phyloP scores from a whole-genome alignment of 2,113 vertebrate species.

The Clarias macrocephalus region DNA sequence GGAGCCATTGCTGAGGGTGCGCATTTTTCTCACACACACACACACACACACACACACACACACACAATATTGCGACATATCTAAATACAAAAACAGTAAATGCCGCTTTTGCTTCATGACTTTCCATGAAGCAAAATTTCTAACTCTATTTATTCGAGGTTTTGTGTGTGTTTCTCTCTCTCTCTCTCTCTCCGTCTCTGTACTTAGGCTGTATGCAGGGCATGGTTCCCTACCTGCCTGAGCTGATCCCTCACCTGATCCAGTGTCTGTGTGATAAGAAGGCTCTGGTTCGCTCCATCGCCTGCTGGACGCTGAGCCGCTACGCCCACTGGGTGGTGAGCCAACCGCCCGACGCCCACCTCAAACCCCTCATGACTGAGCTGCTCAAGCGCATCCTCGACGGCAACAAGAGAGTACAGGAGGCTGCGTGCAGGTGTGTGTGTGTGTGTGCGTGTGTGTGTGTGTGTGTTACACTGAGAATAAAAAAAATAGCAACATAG shows the following conservation, averaged over 20 bases:
- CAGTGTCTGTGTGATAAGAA: conserved; percentile 90
- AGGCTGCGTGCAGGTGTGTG: conserved; percentile 87
- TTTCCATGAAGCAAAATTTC: too few species aligned
- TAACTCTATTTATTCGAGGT: not conserved
- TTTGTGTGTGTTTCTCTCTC: not conserved
- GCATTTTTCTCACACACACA: not conserved
- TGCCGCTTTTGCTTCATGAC: not conserved
- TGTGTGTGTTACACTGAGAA: not conserved
- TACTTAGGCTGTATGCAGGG: conserved; percentile 90
- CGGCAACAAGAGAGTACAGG: conserved; percentile 93
- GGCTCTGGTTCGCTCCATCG: conserved; percentile 89
- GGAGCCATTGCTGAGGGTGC: conserved; percentile 89
- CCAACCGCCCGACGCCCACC: conserved; percentile 89
- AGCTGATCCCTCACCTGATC: conserved; percentile 93
- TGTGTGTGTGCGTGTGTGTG: not conserved
- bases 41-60: not conserved
- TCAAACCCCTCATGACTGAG: conserved; percentile 94
- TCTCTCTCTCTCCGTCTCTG: not conserved
- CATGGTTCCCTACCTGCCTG: conserved; percentile 93
- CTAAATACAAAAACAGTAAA: not conserved
- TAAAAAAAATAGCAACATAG: not conserved
- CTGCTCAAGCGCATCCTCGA: conserved; percentile 93
- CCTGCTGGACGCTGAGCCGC: conserved; percentile 94
- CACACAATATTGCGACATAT: not conserved
- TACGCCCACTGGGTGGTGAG: conserved; percentile 96